These are phyloP conservation scores for Yponomeuta cagnagella DNA, from an alignment of 2,888 invertebrate genomes.

Conservation along the genomic window DNA sequence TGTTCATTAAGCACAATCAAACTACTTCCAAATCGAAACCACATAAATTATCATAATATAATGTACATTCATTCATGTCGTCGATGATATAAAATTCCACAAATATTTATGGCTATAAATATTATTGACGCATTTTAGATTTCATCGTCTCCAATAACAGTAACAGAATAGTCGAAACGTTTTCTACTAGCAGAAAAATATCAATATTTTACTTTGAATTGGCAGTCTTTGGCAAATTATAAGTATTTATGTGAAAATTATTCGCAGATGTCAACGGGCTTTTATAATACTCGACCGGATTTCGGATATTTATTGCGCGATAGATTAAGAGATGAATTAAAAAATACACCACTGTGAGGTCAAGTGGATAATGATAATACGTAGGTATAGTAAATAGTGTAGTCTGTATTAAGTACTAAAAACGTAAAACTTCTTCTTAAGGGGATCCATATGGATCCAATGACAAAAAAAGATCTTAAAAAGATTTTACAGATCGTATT, in stretches of 20 bases:
- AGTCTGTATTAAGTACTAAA: neutral
- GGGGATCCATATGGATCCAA: too few species aligned
- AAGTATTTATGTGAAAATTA: conserved; percentile 47
- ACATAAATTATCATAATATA: neutral
- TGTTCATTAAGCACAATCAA: neutral
- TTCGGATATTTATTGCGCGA: conserved; percentile 29
- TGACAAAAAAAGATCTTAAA: too few species aligned
- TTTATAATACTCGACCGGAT: conserved; percentile 23
- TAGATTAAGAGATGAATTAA: conserved; percentile 32
- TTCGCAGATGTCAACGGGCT: conserved; percentile 29
- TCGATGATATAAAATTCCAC: conserved; percentile 22
- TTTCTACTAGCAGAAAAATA: conserved; percentile 4
- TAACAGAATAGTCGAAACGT: conserved; percentile 8
- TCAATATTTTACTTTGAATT: conserved; percentile 40
- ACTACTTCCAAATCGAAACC: neutral
- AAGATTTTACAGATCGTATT: too few species aligned
- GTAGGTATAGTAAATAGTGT: neutral
- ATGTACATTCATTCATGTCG: conserved; percentile 14
- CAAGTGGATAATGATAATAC: neutral
- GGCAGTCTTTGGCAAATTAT: conserved; percentile 49
- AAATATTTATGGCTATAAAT: conserved; percentile 32
- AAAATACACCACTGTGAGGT: conserved; percentile 20
- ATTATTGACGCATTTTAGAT: conserved; percentile 33
- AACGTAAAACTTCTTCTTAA: neutral
- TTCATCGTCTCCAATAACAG: conserved; percentile 30